A percentile compares a stretch with the other conserved stretches of the same genome.
phyloP scores from a whole-genome alignment of 2,113 vertebrate genomes.

The Siniperca knerii region DNA sequence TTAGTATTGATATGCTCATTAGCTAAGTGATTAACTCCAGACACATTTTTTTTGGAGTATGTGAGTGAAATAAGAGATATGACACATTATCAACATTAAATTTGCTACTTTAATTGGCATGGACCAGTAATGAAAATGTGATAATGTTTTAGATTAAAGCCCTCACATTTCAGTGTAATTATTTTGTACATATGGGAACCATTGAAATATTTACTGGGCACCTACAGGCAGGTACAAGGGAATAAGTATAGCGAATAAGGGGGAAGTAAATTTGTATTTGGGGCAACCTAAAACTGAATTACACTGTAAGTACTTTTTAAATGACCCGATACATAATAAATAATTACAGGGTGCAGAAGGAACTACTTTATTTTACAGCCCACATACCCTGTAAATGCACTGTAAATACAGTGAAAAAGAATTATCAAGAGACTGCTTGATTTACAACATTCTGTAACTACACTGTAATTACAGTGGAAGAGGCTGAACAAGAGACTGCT shows the following conservation, averaged over 20 bases:
- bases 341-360: too few relatives aligned
- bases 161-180: neutral
- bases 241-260: neutral
- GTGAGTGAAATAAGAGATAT: constrained; percentile 6
- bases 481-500: too few relatives aligned
- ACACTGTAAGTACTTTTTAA: too few relatives aligned
- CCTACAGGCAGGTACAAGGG: neutral
- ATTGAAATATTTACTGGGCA: neutral
- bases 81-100: constrained; percentile 5
- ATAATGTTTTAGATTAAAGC: neutral
- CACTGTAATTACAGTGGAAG: neutral
- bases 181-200: neutral
- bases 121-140: neutral
- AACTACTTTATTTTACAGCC: neutral
- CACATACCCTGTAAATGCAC: neutral
- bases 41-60: neutral
- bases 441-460: too few relatives aligned
- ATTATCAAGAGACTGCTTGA: neutral
- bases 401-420: too few relatives aligned
- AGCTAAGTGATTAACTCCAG: constrained; percentile 25
- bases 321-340: too few relatives aligned
- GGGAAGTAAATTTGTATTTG: neutral
- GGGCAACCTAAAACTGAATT: neutral
- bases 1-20: constrained; percentile 36
- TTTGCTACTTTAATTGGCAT: neutral